Conservation (phyloP, 2,888 invertebrate species). For the Pogonocherus hispidulus region DNA sequence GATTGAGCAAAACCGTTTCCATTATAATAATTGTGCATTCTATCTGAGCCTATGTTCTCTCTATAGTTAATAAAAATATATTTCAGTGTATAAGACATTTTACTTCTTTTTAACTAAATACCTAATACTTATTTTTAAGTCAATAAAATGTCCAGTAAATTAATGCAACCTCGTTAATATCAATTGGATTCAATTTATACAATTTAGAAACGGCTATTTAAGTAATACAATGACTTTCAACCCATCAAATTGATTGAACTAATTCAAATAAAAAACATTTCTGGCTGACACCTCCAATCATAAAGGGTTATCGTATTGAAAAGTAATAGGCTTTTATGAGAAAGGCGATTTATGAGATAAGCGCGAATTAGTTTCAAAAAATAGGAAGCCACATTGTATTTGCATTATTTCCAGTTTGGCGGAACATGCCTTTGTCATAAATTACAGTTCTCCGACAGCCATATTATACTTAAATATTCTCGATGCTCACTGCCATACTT, state of each 20-base stretch:
- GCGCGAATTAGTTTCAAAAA: neutral
- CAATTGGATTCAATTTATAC: too few species aligned
- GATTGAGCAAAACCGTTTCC: too few species aligned
- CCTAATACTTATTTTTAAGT: too few species aligned
- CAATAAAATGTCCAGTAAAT: too few species aligned
- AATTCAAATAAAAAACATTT: neutral
- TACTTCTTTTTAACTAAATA: too few species aligned
- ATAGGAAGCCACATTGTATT: neutral
- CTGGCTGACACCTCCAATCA: neutral
- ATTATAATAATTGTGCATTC: too few species aligned
- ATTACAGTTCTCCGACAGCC: slow-evolving; percentile 13
- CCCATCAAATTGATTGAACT: neutral
- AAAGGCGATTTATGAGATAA: neutral
- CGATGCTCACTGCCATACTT: slow-evolving; percentile 4
- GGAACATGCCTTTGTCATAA: slow-evolving; percentile 9
- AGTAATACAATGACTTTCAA: neutral
- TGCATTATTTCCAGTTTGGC: neutral
- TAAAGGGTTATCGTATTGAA: neutral
- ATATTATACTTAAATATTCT: slow-evolving; percentile 3
- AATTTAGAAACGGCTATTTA: neutral
- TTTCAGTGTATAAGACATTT: too few species aligned
- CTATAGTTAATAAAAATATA: too few species aligned
- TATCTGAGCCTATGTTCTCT: too few species aligned
- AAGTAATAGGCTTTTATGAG: too few species aligned
- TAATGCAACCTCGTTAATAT: too few species aligned